Base-by-base conservation (phyloP, 2,113 vertebrate genomes). In the Corythaixoides concolor region DNA sequence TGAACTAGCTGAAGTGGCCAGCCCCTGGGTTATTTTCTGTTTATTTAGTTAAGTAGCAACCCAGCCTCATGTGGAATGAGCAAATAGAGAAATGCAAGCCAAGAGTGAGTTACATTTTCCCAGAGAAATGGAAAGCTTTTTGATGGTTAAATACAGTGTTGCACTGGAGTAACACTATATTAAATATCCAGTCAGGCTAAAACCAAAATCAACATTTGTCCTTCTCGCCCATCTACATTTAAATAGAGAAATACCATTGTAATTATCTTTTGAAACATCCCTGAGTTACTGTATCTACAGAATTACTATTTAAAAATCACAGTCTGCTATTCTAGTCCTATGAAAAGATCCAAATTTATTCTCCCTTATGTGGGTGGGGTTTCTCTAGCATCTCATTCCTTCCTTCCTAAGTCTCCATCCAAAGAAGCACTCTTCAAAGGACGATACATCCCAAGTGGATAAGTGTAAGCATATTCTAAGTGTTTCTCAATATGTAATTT, bases 11-110 rank as follows among this genome's bases (percentile, higher is more conserved):
- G 50, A 63, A 70, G 81, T 67, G 69, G 74, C 78, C 0, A 0
- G 79, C 59, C 89, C 18, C 66, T 82, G 52, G 62, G 28, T 86
- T 94, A 59, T 81, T 90, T 69, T 93, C 88, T 91, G 52, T 95
- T 97, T 96, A 53, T 89, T 90, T 84, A 94, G 91, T 96, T 97
- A 93, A 92, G 92, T 74, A 97, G 95, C 94, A 96, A 97, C 92
- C 41, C 55, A 18, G 59, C 59, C 90, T 77, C 72, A 49, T 86
- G 30, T 82, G 85, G 82, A 94, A 94, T 95, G 96, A 97, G 78
- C 74, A 95, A 92, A 95, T 41, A 0, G 0, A 81, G 85, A 95
- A 93, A 90, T 50, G 33, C 35, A 67, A 92, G 82, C 90, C 90
- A 95, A 96, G 83, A 87, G 49, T 89, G 91, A 91, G 92, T 82